Evolutionary conservation across 2,888 invertebrate genomes (phyloP), one percentile per base, ranked within the genome.

Genomic region (Antheraea yamamai): DNA sequence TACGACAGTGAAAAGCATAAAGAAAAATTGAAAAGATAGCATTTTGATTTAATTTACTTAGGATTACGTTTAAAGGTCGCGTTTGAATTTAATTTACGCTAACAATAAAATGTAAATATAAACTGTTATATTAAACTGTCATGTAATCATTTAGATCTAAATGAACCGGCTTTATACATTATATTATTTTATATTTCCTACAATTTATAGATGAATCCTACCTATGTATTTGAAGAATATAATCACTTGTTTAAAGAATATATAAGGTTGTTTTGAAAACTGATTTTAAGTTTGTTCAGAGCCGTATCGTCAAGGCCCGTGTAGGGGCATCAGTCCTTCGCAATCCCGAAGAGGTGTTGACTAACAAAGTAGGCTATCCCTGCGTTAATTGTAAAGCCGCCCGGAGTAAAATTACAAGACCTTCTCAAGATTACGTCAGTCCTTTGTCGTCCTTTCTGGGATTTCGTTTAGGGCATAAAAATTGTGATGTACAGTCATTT

Each of bases 331-430:
- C 73, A 76, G 75, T 75, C 76, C 76, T 79, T 79, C 75, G 79
- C 75, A 76, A 78, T 79, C 81, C 79, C 79, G 75, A 79, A 83
- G 81, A 81, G 82, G 87, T 85, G 84, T 85, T 83, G 78, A 80
- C 79, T 85, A 82, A 81, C 83, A 84, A 87, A 86, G 85, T 81
- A 83, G 75, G 78, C 77, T 75, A 76, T 76, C 77, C 76, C 79
- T 76, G 78, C 76, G 76, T 78, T 87, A 86, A 88, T 87, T 87
- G 83, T 79, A 83, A 77, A 75, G 76, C 81, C 77, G 79, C 78
- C 80, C 76, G 74, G 71, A 79, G 81, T 78, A 74, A 85, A 84
- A 86, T 88, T 85, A 83, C 81, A 83, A 82, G 83, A 80, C 80
- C 79, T 80, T 77, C 76, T 76, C 73, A 80, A 83, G 83, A 85